These are phyloP conservation scores for Osmoderma eremita DNA, from an alignment of 2,888 invertebrate genomes.

Conservation along the genomic window DNA sequence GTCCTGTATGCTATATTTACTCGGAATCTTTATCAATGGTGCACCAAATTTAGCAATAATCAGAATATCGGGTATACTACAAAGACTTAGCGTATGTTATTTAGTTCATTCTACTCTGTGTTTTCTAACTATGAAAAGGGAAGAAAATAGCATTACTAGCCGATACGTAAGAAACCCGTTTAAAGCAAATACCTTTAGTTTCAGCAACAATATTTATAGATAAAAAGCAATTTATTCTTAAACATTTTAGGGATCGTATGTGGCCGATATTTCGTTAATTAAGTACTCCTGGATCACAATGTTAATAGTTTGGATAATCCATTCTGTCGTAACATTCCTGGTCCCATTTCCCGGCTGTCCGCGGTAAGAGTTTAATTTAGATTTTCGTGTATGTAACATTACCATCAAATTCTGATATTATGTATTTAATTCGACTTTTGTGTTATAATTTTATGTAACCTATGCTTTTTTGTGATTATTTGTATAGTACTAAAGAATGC, in stretches of 20 bases:
- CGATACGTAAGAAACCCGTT: not conserved
- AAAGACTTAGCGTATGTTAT: slow-evolving; percentile 87
- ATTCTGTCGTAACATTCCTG: not conserved
- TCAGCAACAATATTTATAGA: slow-evolving; percentile 5
- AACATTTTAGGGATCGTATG: not conserved
- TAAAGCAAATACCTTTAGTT: too few relatives aligned
- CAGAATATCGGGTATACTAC: slow-evolving; percentile 90
- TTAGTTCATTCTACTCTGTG: slow-evolving; percentile 75
- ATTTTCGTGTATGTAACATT: too few relatives aligned
- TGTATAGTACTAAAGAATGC: too few relatives aligned
- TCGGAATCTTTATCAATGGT: slow-evolving; percentile 75
- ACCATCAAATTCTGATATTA: too few relatives aligned
- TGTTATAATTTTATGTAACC: too few relatives aligned
- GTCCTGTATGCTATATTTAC: slow-evolving; percentile 76
- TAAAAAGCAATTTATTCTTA: too few relatives aligned
- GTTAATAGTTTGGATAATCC: not conserved
- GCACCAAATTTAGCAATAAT: slow-evolving; percentile 74
- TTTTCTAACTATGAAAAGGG: slow-evolving; percentile 23
- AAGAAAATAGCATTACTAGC: not conserved
- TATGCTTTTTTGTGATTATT: too few relatives aligned
- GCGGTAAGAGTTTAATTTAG: too few relatives aligned
- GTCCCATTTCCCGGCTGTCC: slow-evolving; percentile 14
- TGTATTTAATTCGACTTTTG: too few relatives aligned
- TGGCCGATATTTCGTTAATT: not conserved
- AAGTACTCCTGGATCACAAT: not conserved